Percentiles rank a stretch among this genome's conserved stretches.
Conservation (phyloP, 2,797 vertebrate genomes). For the Margarornis squamiger region DNA sequence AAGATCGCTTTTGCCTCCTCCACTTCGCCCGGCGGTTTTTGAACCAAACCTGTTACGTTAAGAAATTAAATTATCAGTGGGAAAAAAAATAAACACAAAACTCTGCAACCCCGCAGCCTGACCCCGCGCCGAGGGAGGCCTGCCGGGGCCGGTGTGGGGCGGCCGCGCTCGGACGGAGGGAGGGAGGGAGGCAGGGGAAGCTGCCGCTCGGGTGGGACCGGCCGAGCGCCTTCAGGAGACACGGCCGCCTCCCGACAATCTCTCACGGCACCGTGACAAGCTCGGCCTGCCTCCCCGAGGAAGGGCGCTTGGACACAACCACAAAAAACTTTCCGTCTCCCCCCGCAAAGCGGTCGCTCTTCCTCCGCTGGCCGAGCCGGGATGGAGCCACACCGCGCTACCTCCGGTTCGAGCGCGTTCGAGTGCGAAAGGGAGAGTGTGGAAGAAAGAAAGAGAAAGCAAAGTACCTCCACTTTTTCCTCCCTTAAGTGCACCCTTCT, state of each 20-base stretch:
- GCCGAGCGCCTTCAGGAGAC: neutral
- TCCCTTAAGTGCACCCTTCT: slow-evolving; percentile 95
- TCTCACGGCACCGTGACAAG: neutral
- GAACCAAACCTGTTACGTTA: slow-evolving; percentile 90
- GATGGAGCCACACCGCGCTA: neutral
- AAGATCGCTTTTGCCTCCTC: slow-evolving; percentile 95
- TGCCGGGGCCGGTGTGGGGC: neutral
- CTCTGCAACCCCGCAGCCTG: rapidly evolving
- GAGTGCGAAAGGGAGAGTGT: neutral
- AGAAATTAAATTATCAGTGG: neutral
- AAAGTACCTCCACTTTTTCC: slow-evolving; percentile 94
- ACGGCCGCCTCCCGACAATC: neutral
- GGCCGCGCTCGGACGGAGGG: neutral
- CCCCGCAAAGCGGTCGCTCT: neutral
- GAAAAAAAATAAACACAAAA: neutral
- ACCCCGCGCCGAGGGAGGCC: neutral
- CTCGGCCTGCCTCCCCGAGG: neutral
- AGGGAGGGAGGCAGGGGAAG: neutral
- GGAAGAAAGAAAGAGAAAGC: neutral
- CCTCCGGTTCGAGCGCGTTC: neutral
- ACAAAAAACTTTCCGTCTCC: neutral
- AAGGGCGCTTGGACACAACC: neutral
- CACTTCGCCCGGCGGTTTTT: slow-evolving; percentile 98
- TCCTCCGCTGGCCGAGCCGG: neutral
- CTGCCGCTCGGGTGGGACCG: neutral